These are phyloP conservation scores for Bufotes viridis DNA, from an alignment of 2,797 vertebrate genomes.

Conservation along the genomic window DNA sequence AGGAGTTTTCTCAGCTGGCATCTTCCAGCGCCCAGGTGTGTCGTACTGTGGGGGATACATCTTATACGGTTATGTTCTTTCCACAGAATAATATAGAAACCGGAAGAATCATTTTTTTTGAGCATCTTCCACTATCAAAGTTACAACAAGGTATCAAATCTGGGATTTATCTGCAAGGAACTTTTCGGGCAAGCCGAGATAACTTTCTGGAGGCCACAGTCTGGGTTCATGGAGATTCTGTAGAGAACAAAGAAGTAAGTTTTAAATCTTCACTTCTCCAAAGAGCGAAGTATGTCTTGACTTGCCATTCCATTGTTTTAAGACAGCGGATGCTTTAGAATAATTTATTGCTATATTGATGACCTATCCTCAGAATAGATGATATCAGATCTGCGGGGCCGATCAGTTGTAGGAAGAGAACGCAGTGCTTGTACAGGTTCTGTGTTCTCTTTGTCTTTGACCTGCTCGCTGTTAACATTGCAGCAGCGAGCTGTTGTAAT, in stretches of 20 bases:
- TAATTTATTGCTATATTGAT: too few species aligned
- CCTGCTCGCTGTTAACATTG: too few species aligned
- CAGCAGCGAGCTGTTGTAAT: too few species aligned
- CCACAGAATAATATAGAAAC: constrained; percentile 86
- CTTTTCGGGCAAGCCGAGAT: constrained; percentile 91
- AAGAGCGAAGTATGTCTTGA: background rate
- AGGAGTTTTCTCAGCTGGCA: background rate
- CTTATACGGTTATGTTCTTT: background rate
- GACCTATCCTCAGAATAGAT: too few species aligned
- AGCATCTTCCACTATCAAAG: constrained; percentile 91
- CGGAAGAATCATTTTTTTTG: constrained; percentile 88
- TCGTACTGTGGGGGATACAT: background rate
- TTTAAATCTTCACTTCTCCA: background rate
- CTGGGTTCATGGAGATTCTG: constrained; percentile 87
- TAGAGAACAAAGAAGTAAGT: constrained; percentile 87
- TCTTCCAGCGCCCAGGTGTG: background rate
- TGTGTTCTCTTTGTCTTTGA: too few species aligned
- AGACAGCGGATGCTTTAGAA: too few species aligned
- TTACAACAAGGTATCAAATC: constrained; percentile 94
- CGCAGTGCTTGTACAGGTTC: too few species aligned
- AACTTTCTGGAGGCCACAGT: constrained; percentile 97
- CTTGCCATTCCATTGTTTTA: background rate
- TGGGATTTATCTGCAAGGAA: constrained; percentile 88
- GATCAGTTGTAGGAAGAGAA: too few species aligned
- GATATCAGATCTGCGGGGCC: too few species aligned